These are phyloP conservation scores for Cheilosia soror DNA, from an alignment of 2,888 invertebrate species.

Conservation along the genomic window DNA sequence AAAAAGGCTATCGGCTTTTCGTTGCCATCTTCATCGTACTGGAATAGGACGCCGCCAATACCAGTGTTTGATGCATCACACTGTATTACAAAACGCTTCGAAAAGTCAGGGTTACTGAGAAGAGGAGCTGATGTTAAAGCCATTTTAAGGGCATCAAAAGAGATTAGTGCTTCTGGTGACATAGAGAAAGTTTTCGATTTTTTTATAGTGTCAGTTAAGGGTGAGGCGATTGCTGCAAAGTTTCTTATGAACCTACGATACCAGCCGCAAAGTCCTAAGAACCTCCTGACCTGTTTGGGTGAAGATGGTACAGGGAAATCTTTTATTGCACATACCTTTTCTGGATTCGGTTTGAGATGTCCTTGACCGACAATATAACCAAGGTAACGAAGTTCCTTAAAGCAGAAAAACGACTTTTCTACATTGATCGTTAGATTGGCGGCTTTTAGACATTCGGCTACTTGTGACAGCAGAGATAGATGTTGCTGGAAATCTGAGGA, in stretches of 20 bases:
- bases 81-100: neutral
- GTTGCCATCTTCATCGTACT: neutral
- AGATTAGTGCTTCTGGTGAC: neutral
- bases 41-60: neutral
- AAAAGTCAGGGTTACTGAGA: neutral
- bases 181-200: neutral
- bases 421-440: no score
- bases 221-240: neutral
- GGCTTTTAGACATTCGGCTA: no score
- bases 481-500: no score
- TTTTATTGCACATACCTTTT: no score
- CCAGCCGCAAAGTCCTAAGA: slow-evolving; percentile 2
- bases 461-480: no score
- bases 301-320: neutral
- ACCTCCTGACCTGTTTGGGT: neutral
- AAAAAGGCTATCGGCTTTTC: neutral
- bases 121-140: no score
- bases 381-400: no score
- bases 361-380: no score
- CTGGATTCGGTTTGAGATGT: no score
- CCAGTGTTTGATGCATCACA: neutral
- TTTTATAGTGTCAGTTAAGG: neutral
- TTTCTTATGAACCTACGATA: slow-evolving; percentile 6
- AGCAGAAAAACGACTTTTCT: no score
- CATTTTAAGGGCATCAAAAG: no score